A percentile compares a stretch with the other conserved stretches of the same genome.
Conservation (phyloP, 1,140 invertebrate genomes). For the Leptoteleia sp. region DNA sequence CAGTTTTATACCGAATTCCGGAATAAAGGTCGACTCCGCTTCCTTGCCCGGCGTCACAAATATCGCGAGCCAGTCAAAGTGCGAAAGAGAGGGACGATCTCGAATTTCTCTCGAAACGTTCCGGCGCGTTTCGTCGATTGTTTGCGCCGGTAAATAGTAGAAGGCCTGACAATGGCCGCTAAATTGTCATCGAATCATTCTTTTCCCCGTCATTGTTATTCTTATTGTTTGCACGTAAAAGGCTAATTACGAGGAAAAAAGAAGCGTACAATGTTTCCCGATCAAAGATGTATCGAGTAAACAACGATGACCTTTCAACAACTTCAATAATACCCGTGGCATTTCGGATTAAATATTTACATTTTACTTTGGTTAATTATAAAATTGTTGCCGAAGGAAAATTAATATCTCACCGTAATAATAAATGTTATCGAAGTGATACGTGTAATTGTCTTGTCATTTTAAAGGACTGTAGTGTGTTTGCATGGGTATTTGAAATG, state of each 20-base stretch:
- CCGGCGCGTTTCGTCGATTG: neutral
- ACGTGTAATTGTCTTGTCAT: too few species aligned
- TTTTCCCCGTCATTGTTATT: neutral
- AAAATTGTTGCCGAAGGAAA: too few species aligned
- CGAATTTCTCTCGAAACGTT: constrained; percentile 12
- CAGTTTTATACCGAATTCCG: constrained; percentile 11
- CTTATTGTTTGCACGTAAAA: neutral
- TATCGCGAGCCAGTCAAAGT: neutral
- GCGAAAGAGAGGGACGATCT: neutral
- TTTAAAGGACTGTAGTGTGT: too few species aligned
- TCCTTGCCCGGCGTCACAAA: constrained; percentile 1
- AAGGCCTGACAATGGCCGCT: constrained; percentile 6
- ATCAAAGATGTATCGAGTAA: neutral
- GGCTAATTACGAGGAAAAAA: too few species aligned
- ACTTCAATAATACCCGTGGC: too few species aligned
- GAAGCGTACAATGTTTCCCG: too few species aligned
- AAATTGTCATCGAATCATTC: neutral
- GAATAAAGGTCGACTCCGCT: neutral
- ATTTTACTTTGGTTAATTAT: too few species aligned
- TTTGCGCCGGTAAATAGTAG: constrained; percentile 5
- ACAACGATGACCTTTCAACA: neutral
- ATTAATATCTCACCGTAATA: too few species aligned
- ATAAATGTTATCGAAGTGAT: too few species aligned
- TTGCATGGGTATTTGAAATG: too few species aligned
- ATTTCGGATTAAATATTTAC: too few species aligned